These are phyloP conservation scores for Falcaria lacertinaria DNA, from an alignment of 2,888 invertebrate species.

Conservation along the genomic window DNA sequence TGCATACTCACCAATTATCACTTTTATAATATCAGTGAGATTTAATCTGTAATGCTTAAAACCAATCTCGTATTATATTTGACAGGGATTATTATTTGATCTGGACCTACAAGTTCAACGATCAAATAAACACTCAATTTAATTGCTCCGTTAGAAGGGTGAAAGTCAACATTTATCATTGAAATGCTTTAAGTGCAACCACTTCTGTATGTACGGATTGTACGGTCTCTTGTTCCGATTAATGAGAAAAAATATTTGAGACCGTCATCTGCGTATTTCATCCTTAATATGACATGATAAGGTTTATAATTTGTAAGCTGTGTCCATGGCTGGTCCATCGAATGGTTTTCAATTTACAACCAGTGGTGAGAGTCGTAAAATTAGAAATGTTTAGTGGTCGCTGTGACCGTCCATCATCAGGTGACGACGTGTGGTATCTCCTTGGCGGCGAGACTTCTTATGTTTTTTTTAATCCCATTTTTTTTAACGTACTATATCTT, in stretches of 20 bases:
- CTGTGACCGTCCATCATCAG: constrained; percentile 1
- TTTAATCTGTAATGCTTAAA: too few relatives aligned
- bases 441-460: neutral
- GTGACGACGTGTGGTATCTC: constrained; percentile 1
- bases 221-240: constrained; percentile 14
- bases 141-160: neutral
- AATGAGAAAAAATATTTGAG: constrained; percentile 16
- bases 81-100: neutral
- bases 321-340: neutral
- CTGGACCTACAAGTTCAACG: neutral
- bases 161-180: constrained; percentile 24
- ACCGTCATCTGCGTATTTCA: neutral
- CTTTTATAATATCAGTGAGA: too few relatives aligned
- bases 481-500: neutral
- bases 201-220: constrained; percentile 20
- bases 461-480: constrained; percentile 2
- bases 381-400: constrained; percentile 21
- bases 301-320: neutral
- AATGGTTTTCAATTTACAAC: constrained; percentile 28
- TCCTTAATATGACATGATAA: neutral
- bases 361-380: constrained; percentile 24
- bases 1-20: too few relatives aligned
- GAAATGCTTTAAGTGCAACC: constrained; percentile 26
- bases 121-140: neutral
- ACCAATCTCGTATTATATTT: neutral